Evolutionary conservation across 1,140 invertebrate genomes (phyloP).

Genomic region (Drosophila tropicalis): DNA sequence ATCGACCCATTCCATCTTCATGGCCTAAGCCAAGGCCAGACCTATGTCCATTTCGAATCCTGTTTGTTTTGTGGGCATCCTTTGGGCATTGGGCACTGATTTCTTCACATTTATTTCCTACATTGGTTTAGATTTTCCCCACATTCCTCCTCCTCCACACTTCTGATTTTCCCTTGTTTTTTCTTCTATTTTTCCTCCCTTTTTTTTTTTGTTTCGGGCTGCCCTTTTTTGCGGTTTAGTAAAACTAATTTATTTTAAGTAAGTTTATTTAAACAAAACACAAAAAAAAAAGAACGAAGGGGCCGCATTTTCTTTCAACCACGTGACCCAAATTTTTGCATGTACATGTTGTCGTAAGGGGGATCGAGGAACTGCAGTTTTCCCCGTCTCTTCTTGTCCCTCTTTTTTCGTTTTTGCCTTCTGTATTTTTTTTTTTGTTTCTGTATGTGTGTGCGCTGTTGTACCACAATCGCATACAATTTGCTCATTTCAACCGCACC

Average conservation of each 20-base stretch:
- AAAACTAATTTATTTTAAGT: constrained; percentile 78
- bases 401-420: constrained; percentile 6
- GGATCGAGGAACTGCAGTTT: constrained; percentile 41
- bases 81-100: constrained; percentile 74
- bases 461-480: constrained; percentile 75
- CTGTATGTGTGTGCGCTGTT: constrained; percentile 28
- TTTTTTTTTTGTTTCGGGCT: not conserved
- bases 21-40: constrained; percentile 49
- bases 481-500: constrained; percentile 75
- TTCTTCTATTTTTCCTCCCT: constrained; percentile 22
- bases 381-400: not conserved
- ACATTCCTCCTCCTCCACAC: not conserved
- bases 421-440: constrained; percentile 37
- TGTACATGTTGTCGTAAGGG: constrained; percentile 22
- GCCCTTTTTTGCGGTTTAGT: constrained; percentile 62
- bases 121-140: constrained; percentile 58
- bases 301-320: constrained; percentile 46
- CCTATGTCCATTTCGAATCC: constrained; percentile 59
- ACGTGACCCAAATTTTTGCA: constrained; percentile 72
- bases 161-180: not conserved
- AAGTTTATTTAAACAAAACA: constrained; percentile 54
- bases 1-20: not conserved
- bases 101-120: constrained; percentile 73
- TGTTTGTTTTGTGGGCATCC: constrained; percentile 62
- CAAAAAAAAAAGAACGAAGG: constrained; percentile 5